phyloP scores from a whole-genome alignment of 2,888 invertebrate species.

The Stenichneumon culpator region DNA sequence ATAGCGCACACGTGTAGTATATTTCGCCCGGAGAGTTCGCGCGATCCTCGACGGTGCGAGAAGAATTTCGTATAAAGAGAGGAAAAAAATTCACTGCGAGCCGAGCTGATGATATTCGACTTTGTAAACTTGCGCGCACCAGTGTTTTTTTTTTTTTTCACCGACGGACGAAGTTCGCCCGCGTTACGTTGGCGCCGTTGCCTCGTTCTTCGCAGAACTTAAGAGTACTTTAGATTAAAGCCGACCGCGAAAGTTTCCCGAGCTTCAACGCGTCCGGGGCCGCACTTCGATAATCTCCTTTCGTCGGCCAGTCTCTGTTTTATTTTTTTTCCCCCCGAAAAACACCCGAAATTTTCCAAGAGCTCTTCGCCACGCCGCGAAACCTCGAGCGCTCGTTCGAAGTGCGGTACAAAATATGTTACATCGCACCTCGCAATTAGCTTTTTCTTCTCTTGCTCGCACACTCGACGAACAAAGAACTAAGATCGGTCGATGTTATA shows the following conservation, averaged over 20 bases:
- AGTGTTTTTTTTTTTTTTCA: neutral
- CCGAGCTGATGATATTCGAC: neutral
- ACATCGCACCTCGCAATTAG: neutral
- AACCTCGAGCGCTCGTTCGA: neutral
- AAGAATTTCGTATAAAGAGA: neutral
- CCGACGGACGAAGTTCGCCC: slow-evolving; percentile 22
- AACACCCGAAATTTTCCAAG: neutral
- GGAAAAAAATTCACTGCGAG: neutral
- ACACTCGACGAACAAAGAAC: neutral
- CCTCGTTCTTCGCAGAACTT: neutral
- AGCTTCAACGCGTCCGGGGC: neutral
- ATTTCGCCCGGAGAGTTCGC: slow-evolving; percentile 1
- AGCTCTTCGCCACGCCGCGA: neutral
- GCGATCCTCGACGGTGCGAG: neutral
- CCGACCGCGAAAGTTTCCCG: neutral
- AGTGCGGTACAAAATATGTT: neutral
- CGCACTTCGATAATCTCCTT: neutral
- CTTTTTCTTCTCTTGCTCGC: neutral
- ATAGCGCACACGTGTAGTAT: slow-evolving; percentile 53
- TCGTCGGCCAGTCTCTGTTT: neutral
- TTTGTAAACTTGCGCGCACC: neutral
- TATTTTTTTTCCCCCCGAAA: neutral
- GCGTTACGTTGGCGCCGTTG: neutral
- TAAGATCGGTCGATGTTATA: neutral
- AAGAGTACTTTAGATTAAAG: neutral